Evolutionary conservation across 2,888 invertebrate genomes (phyloP).

Genomic region (Strigamia crassipes): DNA sequence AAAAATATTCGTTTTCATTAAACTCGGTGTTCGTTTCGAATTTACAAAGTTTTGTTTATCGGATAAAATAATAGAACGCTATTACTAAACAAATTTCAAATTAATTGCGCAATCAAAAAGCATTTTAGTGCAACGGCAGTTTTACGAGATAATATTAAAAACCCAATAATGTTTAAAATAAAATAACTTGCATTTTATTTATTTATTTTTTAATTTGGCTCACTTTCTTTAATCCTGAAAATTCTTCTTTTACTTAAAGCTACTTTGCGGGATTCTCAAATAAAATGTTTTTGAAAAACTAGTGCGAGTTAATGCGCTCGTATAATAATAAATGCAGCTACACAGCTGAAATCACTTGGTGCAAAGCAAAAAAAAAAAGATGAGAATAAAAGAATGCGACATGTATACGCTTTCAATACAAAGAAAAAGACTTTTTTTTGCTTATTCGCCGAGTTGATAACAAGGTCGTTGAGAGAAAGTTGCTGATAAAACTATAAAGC

Average conservation of each 20-base stretch:
- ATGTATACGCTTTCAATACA: slow-evolving; percentile 13
- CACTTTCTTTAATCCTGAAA: background rate
- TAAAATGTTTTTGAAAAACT: background rate
- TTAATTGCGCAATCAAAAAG: background rate
- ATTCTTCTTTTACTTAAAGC: background rate
- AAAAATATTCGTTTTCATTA: slow-evolving; percentile 1
- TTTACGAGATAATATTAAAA: slow-evolving; percentile 1
- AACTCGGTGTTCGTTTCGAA: background rate
- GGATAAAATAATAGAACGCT: background rate
- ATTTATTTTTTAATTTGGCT: too few relatives aligned
- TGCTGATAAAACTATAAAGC: slow-evolving; percentile 7
- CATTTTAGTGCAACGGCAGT: background rate
- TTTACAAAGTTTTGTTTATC: background rate
- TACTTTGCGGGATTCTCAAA: background rate
- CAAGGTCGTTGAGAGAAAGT: background rate
- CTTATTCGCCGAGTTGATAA: background rate
- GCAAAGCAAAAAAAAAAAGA: background rate
- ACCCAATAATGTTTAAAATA: background rate
- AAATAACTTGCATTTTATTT: background rate
- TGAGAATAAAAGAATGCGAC: background rate
- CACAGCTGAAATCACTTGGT: background rate
- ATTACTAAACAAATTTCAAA: background rate
- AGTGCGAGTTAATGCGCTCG: background rate
- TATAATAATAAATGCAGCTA: background rate
- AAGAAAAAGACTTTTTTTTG: background rate